Base-by-base conservation (phyloP, 1,140 invertebrate genomes). In the Orchestia grillus region DNA sequence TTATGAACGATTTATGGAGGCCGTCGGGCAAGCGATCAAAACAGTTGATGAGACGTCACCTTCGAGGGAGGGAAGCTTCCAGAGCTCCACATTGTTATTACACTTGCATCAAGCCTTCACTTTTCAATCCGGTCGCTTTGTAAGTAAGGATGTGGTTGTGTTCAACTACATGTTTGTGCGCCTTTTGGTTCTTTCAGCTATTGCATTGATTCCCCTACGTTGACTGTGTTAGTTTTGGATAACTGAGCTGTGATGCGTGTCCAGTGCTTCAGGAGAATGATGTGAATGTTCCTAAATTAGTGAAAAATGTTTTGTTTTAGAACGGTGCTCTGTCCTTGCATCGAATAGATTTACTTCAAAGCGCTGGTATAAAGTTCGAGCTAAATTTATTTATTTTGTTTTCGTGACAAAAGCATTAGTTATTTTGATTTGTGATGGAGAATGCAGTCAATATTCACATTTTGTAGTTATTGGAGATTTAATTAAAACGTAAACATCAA, bases 1-100 rank as follows among this genome's bases (percentile, higher is more conserved):
- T 90, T 90, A 41, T 90, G n/a, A 28, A 90, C 88, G 43, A 90
- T 90, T 90, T 90, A 90, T 90, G 28, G 88, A 41, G 62, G 28
- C 62, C 28, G 62, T 77, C 62, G 62, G 36, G 62, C 62, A 36
- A 28, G 62, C 62, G 62, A 28, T 8, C 62, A 77, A 77, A 77
- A 77, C 62, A 77, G 62, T 77, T 23, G 62, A 77, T 77, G 62
- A 77, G 62, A 8, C 62, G 62, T 77, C 62, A 77, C 62, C 28
- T 77, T 8, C 62, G 11, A n/a, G n/a, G 11, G 62, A 77, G 62
- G 11, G 62, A 23, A 77, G 62, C 62, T 23, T 77, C 19, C 19
- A 53, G 47, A 53, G 47, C 28, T 77, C 28, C 36, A 77, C 62
- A 15, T 77, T 77, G 36, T 77, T 77, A 77, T 77, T 77, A 36